Conservation (phyloP, 2,797 vertebrate species). For the Cyclura pinguis region DNA sequence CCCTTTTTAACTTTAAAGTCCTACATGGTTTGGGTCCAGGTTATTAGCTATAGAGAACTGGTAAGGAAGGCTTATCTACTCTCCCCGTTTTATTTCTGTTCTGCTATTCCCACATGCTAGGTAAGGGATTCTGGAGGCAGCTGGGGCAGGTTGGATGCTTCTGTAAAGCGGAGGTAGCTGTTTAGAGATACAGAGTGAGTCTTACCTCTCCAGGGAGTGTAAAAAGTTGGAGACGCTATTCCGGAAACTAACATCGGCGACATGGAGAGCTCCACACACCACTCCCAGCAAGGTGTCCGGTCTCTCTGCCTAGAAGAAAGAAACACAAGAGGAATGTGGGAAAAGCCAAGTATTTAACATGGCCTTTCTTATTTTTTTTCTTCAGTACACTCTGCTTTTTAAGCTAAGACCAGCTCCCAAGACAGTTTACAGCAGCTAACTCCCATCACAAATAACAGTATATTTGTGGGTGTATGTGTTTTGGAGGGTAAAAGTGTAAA, state of each 20-base stretch:
- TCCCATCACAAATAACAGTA: not conserved
- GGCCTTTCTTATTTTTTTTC: not conserved
- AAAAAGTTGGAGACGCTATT: slow-evolving; percentile 98
- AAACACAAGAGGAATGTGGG: slow-evolving; percentile 4
- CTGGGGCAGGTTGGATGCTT: not conserved
- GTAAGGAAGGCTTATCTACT: too few species aligned
- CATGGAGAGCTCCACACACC: slow-evolving; percentile 95
- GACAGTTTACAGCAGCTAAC: not conserved
- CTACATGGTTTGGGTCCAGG: too few species aligned
- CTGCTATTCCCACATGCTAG: not conserved
- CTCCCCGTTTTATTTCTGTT: too few species aligned
- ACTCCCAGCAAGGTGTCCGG: slow-evolving; percentile 97
- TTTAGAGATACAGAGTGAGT: not conserved
- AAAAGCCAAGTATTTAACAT: not conserved
- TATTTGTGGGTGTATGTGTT: not conserved
- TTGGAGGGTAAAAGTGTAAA: rapidly evolving
- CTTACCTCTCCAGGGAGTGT: slow-evolving; percentile 96
- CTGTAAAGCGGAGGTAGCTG: not conserved
- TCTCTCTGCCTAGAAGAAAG: slow-evolving; percentile 88
- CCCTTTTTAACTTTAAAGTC: too few species aligned
- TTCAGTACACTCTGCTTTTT: too few species aligned
- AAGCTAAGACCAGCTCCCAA: not conserved
- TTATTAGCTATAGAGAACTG: too few species aligned
- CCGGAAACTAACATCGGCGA: slow-evolving; percentile 93
- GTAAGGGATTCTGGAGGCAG: too few species aligned